Evolutionary conservation across 2,113 vertebrate genomes (phyloP), one percentile per base, ranked within the genome.

Genomic region (Hoplias malabaricus): DNA sequence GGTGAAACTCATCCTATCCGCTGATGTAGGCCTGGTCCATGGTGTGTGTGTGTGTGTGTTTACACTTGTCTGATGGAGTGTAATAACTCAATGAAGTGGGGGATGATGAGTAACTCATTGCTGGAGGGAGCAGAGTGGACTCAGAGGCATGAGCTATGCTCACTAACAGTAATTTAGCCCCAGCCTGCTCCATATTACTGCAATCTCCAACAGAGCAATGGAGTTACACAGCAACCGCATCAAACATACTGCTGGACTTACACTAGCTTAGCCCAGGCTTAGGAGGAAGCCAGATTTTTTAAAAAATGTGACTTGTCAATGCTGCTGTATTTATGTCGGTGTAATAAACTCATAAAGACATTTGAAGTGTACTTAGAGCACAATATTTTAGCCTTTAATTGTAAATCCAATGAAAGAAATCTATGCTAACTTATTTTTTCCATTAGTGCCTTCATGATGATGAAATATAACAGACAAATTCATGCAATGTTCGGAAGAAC

Each of bases 161-260:
- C 40, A 33, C 48, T 34, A 36, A 12, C 19, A 54, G 43, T 66
- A 56, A 73, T 73, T 66, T 56, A 79, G 62, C 69, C 14, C n/a
- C 69, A 73, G 16, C 12, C 21, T 73, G 69, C 36, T 19, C 36
- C 48, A 16, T 66, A 54, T 56, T 33, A 66, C 13, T 10, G 19
- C 27, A 16, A 73, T 27, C 56, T 42, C 59, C 3, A 0, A 34
- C 23, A 25, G 25, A 21, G 27, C 8, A 31, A 27, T 40, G 5
- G 12, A 1, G 27, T 42, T 43, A 10, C 27, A 10, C 25, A 5
- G 33, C 25, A 13, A n/a, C 10, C 8, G 9, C 10, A 10, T 25
- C 7, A 4, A 56, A 29, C 27, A 11, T 13, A 14, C 50, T 6
- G 53, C 36, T n/a, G 2, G 4, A 3, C 53, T 34, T 16, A 38